Evolutionary conservation across 2,797 vertebrate species (phyloP), one percentile per base, ranked within the genome.

Genomic region (Notolabrus celidotus): DNA sequence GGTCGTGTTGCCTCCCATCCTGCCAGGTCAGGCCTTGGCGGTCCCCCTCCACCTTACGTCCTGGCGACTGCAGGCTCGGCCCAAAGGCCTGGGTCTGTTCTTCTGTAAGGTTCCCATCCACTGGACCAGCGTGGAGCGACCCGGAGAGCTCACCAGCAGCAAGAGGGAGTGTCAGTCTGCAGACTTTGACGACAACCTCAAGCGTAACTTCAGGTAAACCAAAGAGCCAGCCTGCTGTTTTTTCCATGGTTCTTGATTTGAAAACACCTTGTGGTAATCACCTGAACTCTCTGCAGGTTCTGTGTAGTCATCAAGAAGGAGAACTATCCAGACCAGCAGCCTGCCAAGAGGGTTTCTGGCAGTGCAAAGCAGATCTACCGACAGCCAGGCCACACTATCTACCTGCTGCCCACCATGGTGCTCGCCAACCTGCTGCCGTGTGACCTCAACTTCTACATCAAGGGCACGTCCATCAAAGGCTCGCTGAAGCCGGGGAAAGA

Each of bases 251-350:
- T 45, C 8, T 41, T 10, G 10, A 22, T 19, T 23, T 43, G 4
- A 11, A 69, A 15, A 5, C 3, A 4, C 17, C 10, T 38, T 4
- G 7, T 4, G 3, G 14, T 5, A 0, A 38, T 3, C 9, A 1
- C 5, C 17, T 54, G 1, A 1, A 51, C 41, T 46, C 1, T 64
- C 5, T 51, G 15, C 68, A 96, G 98, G 91, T 99, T 99, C 83
- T 98, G 96, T 63, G 97, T 99, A 71, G 97, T 98, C 49, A 96
- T 98, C 65, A 99, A 98, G 85, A 99, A 99, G 77, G 97, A 99
- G 65, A 97, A 96, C 80, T 99, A 99, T 39, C 98, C 98, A 0
- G 96, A 98, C 31, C 97, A 99, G 83, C 94, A 96, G 91, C 97
- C 97, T 22, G 98, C 96, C 58, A 97, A 90, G 89, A 94, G 92